These are phyloP conservation scores for Drosophila fungiperda DNA, from an alignment of 2,888 invertebrate genomes.

Conservation along the genomic window DNA sequence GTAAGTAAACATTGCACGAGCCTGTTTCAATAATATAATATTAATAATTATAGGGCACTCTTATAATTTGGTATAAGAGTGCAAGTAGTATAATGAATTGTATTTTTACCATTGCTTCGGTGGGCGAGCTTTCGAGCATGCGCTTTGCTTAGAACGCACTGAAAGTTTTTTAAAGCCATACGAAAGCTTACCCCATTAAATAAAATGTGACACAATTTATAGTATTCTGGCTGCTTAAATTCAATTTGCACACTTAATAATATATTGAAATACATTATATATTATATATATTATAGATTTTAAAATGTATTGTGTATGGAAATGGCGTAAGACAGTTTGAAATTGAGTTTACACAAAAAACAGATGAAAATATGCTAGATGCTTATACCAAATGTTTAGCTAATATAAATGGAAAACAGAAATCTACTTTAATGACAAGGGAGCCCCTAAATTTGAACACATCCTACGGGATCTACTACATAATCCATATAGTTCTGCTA, in stretches of 20 bases:
- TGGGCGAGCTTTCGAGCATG: slow-evolving; percentile 21
- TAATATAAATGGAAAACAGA: slow-evolving; percentile 7
- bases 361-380: slow-evolving; percentile 14
- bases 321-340: background rate
- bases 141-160: background rate
- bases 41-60: background rate
- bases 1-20: background rate
- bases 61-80: slow-evolving; percentile 1
- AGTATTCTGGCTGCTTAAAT: slow-evolving; percentile 30
- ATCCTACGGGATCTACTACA: slow-evolving; percentile 21
- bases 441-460: slow-evolving; percentile 1
- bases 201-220: slow-evolving; percentile 26
- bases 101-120: slow-evolving; percentile 3
- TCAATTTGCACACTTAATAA: background rate
- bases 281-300: background rate
- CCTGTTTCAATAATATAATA: background rate
- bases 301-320: background rate
- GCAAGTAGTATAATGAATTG: background rate
- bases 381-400: slow-evolving; percentile 12
- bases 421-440: slow-evolving; percentile 14
- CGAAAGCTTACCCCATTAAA: slow-evolving; percentile 11
- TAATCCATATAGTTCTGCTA: slow-evolving; percentile 34
- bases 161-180: slow-evolving; percentile 13
- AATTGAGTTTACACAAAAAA: background rate
- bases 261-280: background rate